Evolutionary conservation across 1,140 invertebrate genomes (phyloP).

Genomic region (Neodiprion lecontei): DNA sequence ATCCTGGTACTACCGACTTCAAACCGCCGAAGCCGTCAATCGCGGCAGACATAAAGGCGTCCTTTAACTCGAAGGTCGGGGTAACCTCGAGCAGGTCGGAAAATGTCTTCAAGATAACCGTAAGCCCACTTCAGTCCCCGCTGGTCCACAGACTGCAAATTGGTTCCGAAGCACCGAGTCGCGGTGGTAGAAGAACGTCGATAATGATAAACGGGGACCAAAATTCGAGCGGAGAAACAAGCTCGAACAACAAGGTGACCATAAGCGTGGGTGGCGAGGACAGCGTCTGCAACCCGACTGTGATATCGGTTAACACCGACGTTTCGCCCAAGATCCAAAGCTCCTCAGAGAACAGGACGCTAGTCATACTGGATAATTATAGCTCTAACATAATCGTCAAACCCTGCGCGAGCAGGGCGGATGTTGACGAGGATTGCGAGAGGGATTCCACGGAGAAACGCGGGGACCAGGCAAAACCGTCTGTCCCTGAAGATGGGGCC

Average conservation of each 20-base stretch:
- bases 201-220: constrained; percentile 78
- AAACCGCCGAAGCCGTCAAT: not conserved
- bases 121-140: constrained; percentile 51
- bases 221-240: constrained; percentile 66
- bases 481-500: constrained; percentile 21
- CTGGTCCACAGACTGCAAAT: constrained; percentile 68
- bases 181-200: constrained; percentile 70
- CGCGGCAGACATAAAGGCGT: constrained; percentile 21
- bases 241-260: constrained; percentile 54
- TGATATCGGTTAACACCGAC: constrained; percentile 54
- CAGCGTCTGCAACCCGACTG: constrained; percentile 56
- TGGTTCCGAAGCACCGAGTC: constrained; percentile 48
- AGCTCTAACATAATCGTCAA: constrained; percentile 57
- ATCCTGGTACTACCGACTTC: constrained; percentile 28
- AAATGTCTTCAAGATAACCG: constrained; percentile 59
- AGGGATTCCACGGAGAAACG: constrained; percentile 10
- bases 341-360: constrained; percentile 50
- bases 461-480: constrained; percentile 21
- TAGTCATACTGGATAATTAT: constrained; percentile 58
- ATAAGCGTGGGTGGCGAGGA: constrained; percentile 58
- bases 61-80: constrained; percentile 43
- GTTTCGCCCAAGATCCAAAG: constrained; percentile 42
- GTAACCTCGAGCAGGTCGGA: constrained; percentile 39
- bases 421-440: not conserved
- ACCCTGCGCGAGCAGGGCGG: not conserved